phyloP scores from a whole-genome alignment of 2,888 invertebrate species.

The Busseola fusca region DNA sequence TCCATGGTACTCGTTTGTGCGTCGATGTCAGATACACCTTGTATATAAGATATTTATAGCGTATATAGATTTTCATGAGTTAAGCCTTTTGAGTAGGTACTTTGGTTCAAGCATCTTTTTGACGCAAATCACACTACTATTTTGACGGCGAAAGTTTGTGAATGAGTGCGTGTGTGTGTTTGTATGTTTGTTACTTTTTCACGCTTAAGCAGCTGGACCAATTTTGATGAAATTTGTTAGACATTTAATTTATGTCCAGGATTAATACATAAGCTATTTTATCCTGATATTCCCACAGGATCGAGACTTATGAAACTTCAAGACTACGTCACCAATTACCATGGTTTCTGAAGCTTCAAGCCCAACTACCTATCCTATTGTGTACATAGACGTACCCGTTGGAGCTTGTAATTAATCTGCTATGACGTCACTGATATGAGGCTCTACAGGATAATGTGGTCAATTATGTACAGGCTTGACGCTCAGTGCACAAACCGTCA shows the following conservation, averaged over 20 bases:
- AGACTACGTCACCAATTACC: slow-evolving; percentile 14
- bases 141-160: no score
- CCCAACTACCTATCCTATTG: slow-evolving; percentile 11
- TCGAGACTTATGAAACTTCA: background rate
- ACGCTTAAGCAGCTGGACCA: no score
- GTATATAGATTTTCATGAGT: background rate
- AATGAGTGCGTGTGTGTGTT: no score
- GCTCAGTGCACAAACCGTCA: slow-evolving; percentile 4
- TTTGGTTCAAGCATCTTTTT: background rate
- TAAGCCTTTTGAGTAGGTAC: background rate
- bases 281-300: no score
- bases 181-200: no score
- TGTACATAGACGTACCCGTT: slow-evolving; percentile 20
- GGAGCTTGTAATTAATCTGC: slow-evolving; percentile 46
- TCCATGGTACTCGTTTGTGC: no score
- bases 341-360: slow-evolving; percentile 13
- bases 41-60: no score
- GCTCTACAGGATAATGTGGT: slow-evolving; percentile 17
- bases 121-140: no score
- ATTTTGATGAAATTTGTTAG: no score
- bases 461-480: slow-evolving; percentile 35
- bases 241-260: no score
- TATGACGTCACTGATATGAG: slow-evolving; percentile 42
- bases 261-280: no score
- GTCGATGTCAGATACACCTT: no score